Evolutionary conservation across 2,888 invertebrate genomes (phyloP), one percentile per base, ranked within the genome.

Genomic region (Agrotis clavis): DNA sequence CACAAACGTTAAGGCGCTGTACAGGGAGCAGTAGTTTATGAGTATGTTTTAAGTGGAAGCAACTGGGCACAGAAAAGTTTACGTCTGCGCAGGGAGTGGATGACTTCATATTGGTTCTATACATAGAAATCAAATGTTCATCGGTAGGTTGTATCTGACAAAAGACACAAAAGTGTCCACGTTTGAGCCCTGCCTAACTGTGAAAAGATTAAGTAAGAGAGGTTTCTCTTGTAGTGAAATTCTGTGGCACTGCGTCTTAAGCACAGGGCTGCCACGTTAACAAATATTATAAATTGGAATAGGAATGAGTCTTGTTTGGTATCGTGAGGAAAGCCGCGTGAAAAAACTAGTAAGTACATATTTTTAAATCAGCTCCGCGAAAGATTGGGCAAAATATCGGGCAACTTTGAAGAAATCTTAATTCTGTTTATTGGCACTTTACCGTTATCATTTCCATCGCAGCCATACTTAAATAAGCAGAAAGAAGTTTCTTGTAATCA

Each of bases 221-320:
- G 53, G 54, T 75, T 81, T 83, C 57, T 69, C 60, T 64, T 50
- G 16, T 30, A 60, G 69, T 65, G 69, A 83, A 74, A 70, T 79
- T 79, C 63, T 67, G 70, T 68, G 25, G 67, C 41, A 51, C 51
- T 59, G 67, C 63, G 48, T 71, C 16, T 47, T 9, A n/a, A 56
- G 30, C 30, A 21, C 64, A 79, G 79, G 83, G 79, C 14, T 82
- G 64, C 11, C 60, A 11, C 41, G 41, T 11, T 41, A 41, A 4
- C 41, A 41, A 41, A 41, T 41, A 11, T 41, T 41, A 41, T 9
- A 41, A 41, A 41, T 41, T 2, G 9, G 9, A 41, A 41, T 41
- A n/a, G n/a, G 41, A 9, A n/a, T n/a, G 11, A 41, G 41, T 41
- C 41, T n/a, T 41, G 41, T 41, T 41, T 11, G 41, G 9, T 41